These are phyloP conservation scores for Saccopteryx leptura DNA, from an alignment of 2,113 vertebrate genomes.

Conservation along the genomic window DNA sequence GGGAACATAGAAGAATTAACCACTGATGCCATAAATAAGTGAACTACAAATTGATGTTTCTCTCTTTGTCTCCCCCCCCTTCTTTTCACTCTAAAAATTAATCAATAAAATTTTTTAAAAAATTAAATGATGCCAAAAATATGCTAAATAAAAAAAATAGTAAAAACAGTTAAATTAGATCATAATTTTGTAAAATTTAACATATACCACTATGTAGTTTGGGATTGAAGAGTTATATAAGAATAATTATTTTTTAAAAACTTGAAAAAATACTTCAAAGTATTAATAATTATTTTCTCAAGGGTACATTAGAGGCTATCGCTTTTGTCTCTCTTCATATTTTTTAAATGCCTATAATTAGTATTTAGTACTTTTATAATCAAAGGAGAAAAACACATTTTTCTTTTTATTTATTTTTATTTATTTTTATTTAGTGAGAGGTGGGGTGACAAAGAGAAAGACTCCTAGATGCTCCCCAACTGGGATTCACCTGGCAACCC, in stretches of 20 bases:
- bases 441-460: too few relatives aligned
- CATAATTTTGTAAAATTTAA: neutral
- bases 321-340: neutral
- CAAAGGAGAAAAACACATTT: neutral
- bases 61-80: too few relatives aligned
- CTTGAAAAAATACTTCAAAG: slow-evolving; percentile 4
- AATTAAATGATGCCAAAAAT: too few relatives aligned
- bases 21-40: too few relatives aligned
- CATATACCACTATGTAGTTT: neutral
- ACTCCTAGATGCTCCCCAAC: too few relatives aligned
- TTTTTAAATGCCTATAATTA: slow-evolving; percentile 4
- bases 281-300: neutral
- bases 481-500: too few relatives aligned
- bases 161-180: neutral
- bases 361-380: neutral
- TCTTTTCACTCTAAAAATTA: too few relatives aligned
- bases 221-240: neutral
- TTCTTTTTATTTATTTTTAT: neutral
- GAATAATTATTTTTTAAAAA: neutral
- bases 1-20: too few relatives aligned
- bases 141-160: neutral
- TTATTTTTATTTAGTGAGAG: too few relatives aligned
- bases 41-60: too few relatives aligned
- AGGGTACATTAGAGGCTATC: neutral
- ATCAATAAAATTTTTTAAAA: too few relatives aligned